Evolutionary conservation across 2,797 vertebrate genomes (phyloP).

Genomic region (Esox lucius): DNA sequence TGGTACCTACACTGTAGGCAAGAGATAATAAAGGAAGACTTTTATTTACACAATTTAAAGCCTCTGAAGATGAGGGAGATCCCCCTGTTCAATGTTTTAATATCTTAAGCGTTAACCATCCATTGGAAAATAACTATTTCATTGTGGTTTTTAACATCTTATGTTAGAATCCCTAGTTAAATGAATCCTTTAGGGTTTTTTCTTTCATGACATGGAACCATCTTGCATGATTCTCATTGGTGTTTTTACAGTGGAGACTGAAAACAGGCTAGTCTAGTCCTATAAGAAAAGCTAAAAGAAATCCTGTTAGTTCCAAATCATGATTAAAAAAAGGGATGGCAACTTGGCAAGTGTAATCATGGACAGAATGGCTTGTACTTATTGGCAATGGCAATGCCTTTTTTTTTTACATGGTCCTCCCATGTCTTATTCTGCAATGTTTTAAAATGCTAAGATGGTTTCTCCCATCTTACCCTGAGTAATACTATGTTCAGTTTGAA

Average conservation of each 20-base stretch:
- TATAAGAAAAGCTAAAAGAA: too few relatives aligned
- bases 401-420: constrained; percentile 26
- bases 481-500: constrained; percentile 51
- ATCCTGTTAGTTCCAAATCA: too few relatives aligned
- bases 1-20: constrained; percentile 81
- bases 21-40: constrained; percentile 87
- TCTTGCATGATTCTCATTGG: too few relatives aligned
- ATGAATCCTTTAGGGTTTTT: too few relatives aligned
- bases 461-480: constrained; percentile 69
- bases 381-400: constrained; percentile 24
- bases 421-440: constrained; percentile 38
- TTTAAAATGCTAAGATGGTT: constrained; percentile 43
- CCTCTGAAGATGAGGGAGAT: constrained; percentile 57
- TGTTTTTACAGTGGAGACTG: too few relatives aligned
- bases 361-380: constrained; percentile 24
- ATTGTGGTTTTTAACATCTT: neutral
- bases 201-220: too few relatives aligned
- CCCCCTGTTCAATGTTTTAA: constrained; percentile 50
- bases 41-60: constrained; percentile 85
- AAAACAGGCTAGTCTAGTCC: too few relatives aligned
- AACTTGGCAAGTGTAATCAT: neutral
- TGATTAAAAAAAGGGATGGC: too few relatives aligned
- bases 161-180: neutral
- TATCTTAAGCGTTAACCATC: neutral
- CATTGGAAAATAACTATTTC: neutral